Evolutionary conservation across 2,797 vertebrate genomes (phyloP), one percentile per base, ranked within the genome.

Genomic region (Tinamus major): DNA sequence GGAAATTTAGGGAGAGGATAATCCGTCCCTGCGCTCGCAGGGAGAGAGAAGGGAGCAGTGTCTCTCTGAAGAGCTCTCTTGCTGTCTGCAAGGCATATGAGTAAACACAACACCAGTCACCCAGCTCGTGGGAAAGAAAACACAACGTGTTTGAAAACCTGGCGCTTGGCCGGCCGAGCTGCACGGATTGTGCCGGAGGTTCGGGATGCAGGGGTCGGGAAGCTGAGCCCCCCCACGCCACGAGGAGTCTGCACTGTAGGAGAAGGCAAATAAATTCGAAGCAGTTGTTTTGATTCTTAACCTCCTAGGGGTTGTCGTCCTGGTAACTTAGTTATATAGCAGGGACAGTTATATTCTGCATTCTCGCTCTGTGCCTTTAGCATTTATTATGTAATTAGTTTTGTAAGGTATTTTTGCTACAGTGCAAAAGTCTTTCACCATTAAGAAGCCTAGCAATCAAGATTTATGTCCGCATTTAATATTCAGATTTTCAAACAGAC

Each of bases 71-170:
- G 31, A 69, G 9, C 41, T 56, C 48, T 6, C 65, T 83, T 89
- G 67, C 41, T 85, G 75, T 94, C 94, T 96, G 88, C 69, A 92
- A 44, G 87, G 27, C 68, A 79, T 55, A 58, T 90, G 94, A 97
- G 87, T 97, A 96, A 97, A 94, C 75, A 88, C 67, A 86, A 74
- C 63, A 82, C 33, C 77, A 92, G 59, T 76, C 85, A 92, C 13
- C 67, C 63, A 93, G 88, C 67, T 77, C 4, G 2, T 96, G 94
- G 95, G 94, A 97, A 97, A 96, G 94, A 94, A 96, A 97, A 94
- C 61, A 97, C 58, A 76, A 77, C 76, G 68, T 69, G 46, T 94
- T 94, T 96, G 63, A 92, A 95, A 96, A 64, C 41, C 29, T 56
- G 70, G 37, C 59, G 70, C 9, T 65, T 0, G 1, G 53, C 67